These are phyloP conservation scores for Venusia cambrica DNA, from an alignment of 2,888 invertebrate genomes.

Conservation along the genomic window DNA sequence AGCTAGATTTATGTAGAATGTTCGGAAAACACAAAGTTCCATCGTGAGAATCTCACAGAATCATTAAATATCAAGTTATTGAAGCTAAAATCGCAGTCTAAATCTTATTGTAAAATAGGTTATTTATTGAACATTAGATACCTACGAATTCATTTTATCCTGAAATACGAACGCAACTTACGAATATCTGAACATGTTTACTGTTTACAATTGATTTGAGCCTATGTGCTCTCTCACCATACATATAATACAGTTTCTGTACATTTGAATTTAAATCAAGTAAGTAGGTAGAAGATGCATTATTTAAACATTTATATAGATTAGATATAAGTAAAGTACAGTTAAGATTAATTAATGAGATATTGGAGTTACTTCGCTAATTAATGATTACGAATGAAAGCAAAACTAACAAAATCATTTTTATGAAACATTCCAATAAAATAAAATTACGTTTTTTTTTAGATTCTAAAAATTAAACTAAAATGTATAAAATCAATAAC, in stretches of 20 bases:
- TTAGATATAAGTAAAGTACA: slow-evolving; percentile 14
- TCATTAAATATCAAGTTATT: no score
- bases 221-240: slow-evolving; percentile 47
- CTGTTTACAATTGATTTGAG: slow-evolving; percentile 51
- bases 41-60: neutral
- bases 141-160: slow-evolving; percentile 79
- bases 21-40: no score
- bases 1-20: slow-evolving; percentile 27
- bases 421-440: slow-evolving; percentile 32
- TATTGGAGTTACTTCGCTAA: slow-evolving; percentile 12
- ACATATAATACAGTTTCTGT: slow-evolving; percentile 46
- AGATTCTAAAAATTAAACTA: slow-evolving; percentile 41
- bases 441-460: slow-evolving; percentile 32
- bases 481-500: slow-evolving; percentile 43
- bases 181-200: slow-evolving; percentile 36
- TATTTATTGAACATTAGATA: slow-evolving; percentile 56
- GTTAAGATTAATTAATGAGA: slow-evolving; percentile 16
- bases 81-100: slow-evolving; percentile 51
- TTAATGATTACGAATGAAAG: slow-evolving; percentile 17
- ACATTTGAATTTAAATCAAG: slow-evolving; percentile 35
- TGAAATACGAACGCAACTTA: slow-evolving; percentile 47
- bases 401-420: slow-evolving; percentile 18
- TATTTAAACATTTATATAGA: slow-evolving; percentile 8
- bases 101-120: slow-evolving; percentile 45
- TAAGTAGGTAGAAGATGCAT: slow-evolving; percentile 2